Conservation (phyloP, 2,113 vertebrate species). For the Hippocampus barbouri region DNA sequence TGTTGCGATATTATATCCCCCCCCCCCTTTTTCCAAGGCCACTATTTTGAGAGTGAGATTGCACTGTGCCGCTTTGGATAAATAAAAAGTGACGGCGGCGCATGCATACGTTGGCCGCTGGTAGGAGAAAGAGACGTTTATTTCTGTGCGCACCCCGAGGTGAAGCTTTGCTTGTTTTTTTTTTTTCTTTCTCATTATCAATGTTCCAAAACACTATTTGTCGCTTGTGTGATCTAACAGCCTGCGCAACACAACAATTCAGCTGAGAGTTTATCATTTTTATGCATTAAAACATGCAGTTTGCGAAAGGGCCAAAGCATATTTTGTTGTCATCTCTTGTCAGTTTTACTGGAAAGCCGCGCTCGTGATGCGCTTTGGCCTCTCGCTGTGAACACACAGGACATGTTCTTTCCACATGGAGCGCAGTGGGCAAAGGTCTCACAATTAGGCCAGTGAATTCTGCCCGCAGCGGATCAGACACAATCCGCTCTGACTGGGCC, state of each 20-base stretch:
- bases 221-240: slow-evolving; percentile 10
- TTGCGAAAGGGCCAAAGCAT: neutral
- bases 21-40: slow-evolving; percentile 5
- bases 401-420: slow-evolving; percentile 40
- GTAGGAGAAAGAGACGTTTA: slow-evolving; percentile 30
- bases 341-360: slow-evolving; percentile 13
- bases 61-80: slow-evolving; percentile 22
- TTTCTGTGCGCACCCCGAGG: slow-evolving; percentile 40
- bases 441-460: slow-evolving; percentile 49
- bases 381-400: slow-evolving; percentile 28
- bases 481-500: neutral
- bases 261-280: slow-evolving; percentile 2
- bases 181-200: slow-evolving; percentile 35
- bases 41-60: slow-evolving; percentile 36
- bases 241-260: neutral
- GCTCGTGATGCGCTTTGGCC: slow-evolving; percentile 25
- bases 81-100: slow-evolving; percentile 27
- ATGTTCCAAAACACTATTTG: slow-evolving; percentile 14
- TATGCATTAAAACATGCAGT: slow-evolving; percentile 23
- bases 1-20: slow-evolving; percentile 23
- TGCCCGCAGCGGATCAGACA: slow-evolving; percentile 11
- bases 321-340: slow-evolving; percentile 9
- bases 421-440: slow-evolving; percentile 40
- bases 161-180: slow-evolving; percentile 28
- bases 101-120: slow-evolving; percentile 36